Evolutionary conservation across 2,113 vertebrate species (phyloP).

Genomic region (Vulpes lagopus): DNA sequence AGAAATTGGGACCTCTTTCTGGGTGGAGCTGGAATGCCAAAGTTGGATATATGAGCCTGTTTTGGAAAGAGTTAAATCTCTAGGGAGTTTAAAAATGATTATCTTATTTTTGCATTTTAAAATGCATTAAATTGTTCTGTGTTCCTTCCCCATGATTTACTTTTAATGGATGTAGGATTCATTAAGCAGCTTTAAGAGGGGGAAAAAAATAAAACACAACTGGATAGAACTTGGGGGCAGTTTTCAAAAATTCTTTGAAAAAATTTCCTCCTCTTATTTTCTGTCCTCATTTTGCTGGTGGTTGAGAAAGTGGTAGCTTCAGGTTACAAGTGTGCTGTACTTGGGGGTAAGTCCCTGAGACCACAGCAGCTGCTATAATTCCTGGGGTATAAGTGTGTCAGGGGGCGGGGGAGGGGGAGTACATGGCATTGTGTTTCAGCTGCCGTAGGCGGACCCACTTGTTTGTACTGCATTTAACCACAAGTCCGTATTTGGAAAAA

Average conservation of each 20-base stretch:
- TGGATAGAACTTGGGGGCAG: neutral
- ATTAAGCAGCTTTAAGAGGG: slow-evolving; percentile 23
- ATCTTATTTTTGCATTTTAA: slow-evolving; percentile 8
- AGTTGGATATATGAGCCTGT: neutral
- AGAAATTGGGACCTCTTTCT: neutral
- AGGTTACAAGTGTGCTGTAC: neutral
- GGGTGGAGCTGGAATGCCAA: neutral
- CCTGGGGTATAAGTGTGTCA: neutral
- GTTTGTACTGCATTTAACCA: neutral
- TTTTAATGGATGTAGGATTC: slow-evolving; percentile 17
- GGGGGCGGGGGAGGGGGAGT: too few species aligned
- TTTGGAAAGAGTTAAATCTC: slow-evolving; percentile 24
- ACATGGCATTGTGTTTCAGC: neutral
- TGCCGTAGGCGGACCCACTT: neutral
- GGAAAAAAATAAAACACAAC: neutral
- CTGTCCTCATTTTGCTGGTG: neutral
- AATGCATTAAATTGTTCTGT: neutral
- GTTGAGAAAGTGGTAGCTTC: neutral
- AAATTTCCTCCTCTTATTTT: neutral
- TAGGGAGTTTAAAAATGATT: slow-evolving; percentile 1
- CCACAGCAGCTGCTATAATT: neutral
- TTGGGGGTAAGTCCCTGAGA: neutral
- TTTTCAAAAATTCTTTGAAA: slow-evolving; percentile 32
- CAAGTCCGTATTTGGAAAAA: slow-evolving; percentile 32
- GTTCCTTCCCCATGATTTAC: neutral